These are phyloP conservation scores for Furcifer pardalis DNA, from an alignment of 2,797 vertebrate species.

Conservation along the genomic window DNA sequence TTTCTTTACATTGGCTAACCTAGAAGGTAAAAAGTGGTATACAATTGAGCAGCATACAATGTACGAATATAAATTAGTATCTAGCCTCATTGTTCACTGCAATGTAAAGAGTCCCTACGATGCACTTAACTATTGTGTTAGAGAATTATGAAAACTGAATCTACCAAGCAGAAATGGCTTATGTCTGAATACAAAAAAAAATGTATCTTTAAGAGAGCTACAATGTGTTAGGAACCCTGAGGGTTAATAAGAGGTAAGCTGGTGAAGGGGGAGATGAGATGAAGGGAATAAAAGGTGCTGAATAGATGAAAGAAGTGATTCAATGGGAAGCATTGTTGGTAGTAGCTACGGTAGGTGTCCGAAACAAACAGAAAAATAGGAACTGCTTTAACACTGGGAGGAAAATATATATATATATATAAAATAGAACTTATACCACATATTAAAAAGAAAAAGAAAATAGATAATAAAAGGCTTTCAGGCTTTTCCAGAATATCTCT, in stretches of 20 bases:
- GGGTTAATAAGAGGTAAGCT: conserved; percentile 77
- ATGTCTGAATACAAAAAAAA: conserved; percentile 56
- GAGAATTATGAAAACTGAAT: conserved; percentile 66
- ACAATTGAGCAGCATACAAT: conserved; percentile 53
- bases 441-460: conserved; percentile 75
- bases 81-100: conserved; percentile 55
- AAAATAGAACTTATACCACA: conserved; percentile 68
- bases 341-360: conserved; percentile 75
- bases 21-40: conserved; percentile 46
- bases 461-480: conserved; percentile 78
- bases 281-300: conserved; percentile 70
- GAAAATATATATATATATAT: conserved; percentile 52
- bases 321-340: conserved; percentile 75
- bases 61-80: conserved; percentile 62
- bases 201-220: conserved; percentile 57
- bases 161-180: conserved; percentile 58
- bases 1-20: conserved; percentile 50
- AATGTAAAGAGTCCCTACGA: conserved; percentile 39
- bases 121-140: conserved; percentile 56
- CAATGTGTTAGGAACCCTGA: conserved; percentile 64
- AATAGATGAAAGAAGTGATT: conserved; percentile 76
- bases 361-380: conserved; percentile 78
- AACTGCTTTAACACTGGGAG: conserved; percentile 73
- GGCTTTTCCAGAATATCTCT: conserved; percentile 62
- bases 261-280: conserved; percentile 67